Conservation (phyloP, 1,140 invertebrate species). For the Plodia interpunctella region DNA sequence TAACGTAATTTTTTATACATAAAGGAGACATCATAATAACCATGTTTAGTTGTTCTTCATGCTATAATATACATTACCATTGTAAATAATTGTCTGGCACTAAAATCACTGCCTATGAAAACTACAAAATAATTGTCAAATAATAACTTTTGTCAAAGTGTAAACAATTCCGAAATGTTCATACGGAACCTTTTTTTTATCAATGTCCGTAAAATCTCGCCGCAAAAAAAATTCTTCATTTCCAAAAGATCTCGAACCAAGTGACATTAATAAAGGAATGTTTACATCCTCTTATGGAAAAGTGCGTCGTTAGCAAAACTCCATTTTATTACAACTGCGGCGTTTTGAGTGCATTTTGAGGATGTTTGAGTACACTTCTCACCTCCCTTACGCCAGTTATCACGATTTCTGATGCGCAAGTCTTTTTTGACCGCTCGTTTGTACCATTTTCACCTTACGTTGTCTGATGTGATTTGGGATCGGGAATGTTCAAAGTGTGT, state of each 20-base stretch:
- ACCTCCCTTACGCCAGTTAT: conserved; percentile 70
- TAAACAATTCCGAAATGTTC: background rate
- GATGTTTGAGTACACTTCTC: conserved; percentile 47
- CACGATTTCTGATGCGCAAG: conserved; percentile 60
- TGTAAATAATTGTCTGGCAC: too few species aligned
- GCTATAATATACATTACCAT: too few species aligned
- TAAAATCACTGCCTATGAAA: too few species aligned
- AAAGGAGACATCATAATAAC: too few species aligned
- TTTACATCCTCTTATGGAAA: conserved; percentile 47
- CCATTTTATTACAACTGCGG: conserved; percentile 62
- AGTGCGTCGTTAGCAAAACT: conserved; percentile 66
- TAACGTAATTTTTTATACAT: too few species aligned
- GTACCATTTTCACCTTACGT: conserved; percentile 10
- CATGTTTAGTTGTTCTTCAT: too few species aligned
- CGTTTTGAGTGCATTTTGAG: conserved; percentile 53
- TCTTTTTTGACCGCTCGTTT: conserved; percentile 43
- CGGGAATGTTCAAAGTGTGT: background rate
- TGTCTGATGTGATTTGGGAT: background rate
- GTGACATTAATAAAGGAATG: conserved; percentile 29
- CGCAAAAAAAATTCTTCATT: background rate
- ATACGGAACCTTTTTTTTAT: too few species aligned
- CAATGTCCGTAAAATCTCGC: background rate
- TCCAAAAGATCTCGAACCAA: background rate
- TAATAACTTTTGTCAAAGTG: too few species aligned
- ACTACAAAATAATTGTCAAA: too few species aligned